These are phyloP conservation scores for Calliopsis andreniformis DNA, from an alignment of 1,140 invertebrate genomes.

Conservation along the genomic window DNA sequence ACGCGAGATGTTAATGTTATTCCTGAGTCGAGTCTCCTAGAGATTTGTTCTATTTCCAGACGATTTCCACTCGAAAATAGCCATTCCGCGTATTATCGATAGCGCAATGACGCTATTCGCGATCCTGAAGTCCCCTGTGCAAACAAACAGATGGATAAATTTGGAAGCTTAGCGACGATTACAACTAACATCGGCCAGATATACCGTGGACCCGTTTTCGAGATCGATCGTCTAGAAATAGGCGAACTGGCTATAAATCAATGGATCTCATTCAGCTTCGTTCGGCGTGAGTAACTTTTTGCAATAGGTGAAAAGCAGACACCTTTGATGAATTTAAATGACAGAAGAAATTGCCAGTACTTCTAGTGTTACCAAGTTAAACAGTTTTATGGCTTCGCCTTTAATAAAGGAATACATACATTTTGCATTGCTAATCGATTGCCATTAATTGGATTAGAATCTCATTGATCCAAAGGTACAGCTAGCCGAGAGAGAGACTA, in stretches of 20 bases:
- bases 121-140: slow-evolving; percentile 15
- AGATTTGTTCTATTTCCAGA: slow-evolving; percentile 19
- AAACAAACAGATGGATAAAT: slow-evolving; percentile 43
- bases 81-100: slow-evolving; percentile 33
- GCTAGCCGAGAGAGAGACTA: too few relatives aligned
- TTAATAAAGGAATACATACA: too few relatives aligned
- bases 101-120: slow-evolving; percentile 15
- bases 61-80: slow-evolving; percentile 19
- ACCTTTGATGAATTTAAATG: too few relatives aligned
- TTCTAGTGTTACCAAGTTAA: too few relatives aligned
- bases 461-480: too few relatives aligned
- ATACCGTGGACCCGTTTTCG: slow-evolving; percentile 23
- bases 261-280: too few relatives aligned
- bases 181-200: slow-evolving; percentile 16
- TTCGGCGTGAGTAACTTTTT: too few relatives aligned
- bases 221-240: slow-evolving; percentile 32
- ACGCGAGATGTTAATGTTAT: slow-evolving; percentile 2
- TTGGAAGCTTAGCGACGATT: slow-evolving; percentile 18
- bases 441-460: too few relatives aligned
- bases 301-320: too few relatives aligned
- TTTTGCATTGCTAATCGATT: too few relatives aligned
- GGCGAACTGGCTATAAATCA: background rate
- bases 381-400: too few relatives aligned
- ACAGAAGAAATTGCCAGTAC: too few relatives aligned
- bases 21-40: background rate